phyloP scores from a whole-genome alignment of 2,797 vertebrate species.

The Phoeniculus purpureus region DNA sequence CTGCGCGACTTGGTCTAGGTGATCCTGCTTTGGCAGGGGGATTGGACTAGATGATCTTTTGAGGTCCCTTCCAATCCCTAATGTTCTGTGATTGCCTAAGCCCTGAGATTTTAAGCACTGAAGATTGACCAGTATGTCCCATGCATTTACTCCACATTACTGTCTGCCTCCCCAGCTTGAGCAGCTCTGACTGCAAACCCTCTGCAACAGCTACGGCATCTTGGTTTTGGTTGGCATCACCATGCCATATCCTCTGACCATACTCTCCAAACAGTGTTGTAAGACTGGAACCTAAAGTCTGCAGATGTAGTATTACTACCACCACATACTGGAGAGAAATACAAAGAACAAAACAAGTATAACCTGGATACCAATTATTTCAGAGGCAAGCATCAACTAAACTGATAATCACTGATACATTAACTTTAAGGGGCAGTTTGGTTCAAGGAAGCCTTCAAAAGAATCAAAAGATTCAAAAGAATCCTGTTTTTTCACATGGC shows the following conservation, averaged over 20 bases:
- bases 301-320: not conserved
- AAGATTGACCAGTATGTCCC: not conserved
- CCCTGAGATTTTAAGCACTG: not conserved
- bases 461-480: not conserved
- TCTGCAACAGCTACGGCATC: not conserved
- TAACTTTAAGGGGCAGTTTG: not conserved
- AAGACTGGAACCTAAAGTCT: not conserved
- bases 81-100: not conserved
- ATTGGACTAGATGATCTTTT: too few relatives aligned
- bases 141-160: not conserved
- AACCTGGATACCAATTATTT: not conserved
- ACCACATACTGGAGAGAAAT: accelerated
- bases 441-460: not conserved
- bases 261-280: accelerated
- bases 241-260: accelerated
- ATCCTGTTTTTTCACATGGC: not conserved
- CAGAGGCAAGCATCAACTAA: not conserved
- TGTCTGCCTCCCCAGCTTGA: not conserved
- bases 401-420: not conserved
- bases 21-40: too few relatives aligned
- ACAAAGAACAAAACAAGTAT: not conserved
- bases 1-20: too few relatives aligned
- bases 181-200: not conserved
- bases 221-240: not conserved
- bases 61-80: too few relatives aligned